These are phyloP conservation scores for Lepidothrix coronata DNA, from an alignment of 2,113 vertebrate genomes.

Conservation along the genomic window DNA sequence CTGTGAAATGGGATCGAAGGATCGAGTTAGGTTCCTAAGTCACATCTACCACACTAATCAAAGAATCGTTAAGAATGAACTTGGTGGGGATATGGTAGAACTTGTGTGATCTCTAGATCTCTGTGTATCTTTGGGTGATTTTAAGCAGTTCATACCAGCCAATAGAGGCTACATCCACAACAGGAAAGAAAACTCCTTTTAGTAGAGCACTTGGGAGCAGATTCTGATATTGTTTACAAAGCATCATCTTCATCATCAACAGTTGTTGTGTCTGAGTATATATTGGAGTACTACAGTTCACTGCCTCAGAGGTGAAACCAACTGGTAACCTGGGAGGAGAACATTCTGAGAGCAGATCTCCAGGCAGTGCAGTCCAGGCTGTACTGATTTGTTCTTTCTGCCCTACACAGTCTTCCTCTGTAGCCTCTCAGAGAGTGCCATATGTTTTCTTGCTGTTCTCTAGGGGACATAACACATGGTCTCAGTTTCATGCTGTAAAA, in stretches of 20 bases:
- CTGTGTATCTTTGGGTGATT: not conserved
- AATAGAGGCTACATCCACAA: not conserved
- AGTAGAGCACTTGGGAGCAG: accelerated
- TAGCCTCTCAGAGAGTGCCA: not conserved
- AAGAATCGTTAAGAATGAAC: not conserved
- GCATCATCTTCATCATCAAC: not conserved
- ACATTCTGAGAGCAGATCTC: not conserved
- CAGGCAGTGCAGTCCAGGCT: not conserved
- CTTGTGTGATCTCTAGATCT: not conserved
- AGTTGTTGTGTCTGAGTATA: not conserved
- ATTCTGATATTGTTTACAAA: not conserved
- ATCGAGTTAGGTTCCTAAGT: not conserved
- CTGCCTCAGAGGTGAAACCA: not conserved
- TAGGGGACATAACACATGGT: not conserved
- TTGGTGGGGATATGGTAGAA: not conserved
- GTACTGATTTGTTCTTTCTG: not conserved
- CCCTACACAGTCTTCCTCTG: not conserved
- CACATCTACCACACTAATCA: not conserved
- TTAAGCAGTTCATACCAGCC: not conserved
- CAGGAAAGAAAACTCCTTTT: not conserved
- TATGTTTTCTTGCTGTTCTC: not conserved
- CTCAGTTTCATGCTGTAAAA: not conserved
- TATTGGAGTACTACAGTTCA: not conserved
- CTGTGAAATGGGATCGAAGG: not conserved
- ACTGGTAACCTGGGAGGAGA: not conserved